Base-by-base conservation (phyloP, 2,113 vertebrate species). In the Bostrychus sinensis region DNA sequence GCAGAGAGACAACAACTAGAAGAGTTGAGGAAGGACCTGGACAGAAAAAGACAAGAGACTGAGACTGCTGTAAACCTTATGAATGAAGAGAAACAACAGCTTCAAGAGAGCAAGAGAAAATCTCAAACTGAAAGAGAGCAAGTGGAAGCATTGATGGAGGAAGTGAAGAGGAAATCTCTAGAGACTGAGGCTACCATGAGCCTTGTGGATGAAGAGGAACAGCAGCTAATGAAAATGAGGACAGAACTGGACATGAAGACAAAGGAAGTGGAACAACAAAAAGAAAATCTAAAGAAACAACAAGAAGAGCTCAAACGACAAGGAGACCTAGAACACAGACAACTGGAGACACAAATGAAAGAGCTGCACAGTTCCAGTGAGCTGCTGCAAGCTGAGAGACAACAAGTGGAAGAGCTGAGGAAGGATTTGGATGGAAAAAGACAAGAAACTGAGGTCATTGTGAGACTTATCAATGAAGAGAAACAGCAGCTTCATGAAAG, bases 1-100 rank as follows among this genome's bases (percentile, higher is more conserved):
- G 37, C 7, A 17, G 42, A 66, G 23, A 58, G 39, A 32, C 14
- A 71, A 32, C 60, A 68, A 0, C 6, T 78, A 3, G 37, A 39
- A 39, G 37, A 39, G 2, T 11, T 16, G 5, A 16, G 12, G 37
- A 39, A 39, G 37, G 37, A 39, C 4, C 14, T 39, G 14, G 37
- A 39, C 3, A 32, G 30, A 8, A 32, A 32, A 32, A 32, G 1
- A 32, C 30, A 32, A 32, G 30, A 32, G 30, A 3, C 30, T 32
- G 30, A 32, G 30, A 11, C 14, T 39, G 37, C 12, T 1, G 60
- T 54, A 22, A 58, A 53, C 4, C 45, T 3, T 6, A 38, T 75
- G 3, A 26, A 1, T 12, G 37, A n/a, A 37, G 63, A 76, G 3
- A 77, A 38, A 56, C 37, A 45, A 14, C 50, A 79, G 12, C 0